A percentile compares a stretch with the other conserved stretches of the same genome.
Evolutionary conservation across 2,888 invertebrate species (phyloP).

Genomic region (Polyommatus iphigenia): DNA sequence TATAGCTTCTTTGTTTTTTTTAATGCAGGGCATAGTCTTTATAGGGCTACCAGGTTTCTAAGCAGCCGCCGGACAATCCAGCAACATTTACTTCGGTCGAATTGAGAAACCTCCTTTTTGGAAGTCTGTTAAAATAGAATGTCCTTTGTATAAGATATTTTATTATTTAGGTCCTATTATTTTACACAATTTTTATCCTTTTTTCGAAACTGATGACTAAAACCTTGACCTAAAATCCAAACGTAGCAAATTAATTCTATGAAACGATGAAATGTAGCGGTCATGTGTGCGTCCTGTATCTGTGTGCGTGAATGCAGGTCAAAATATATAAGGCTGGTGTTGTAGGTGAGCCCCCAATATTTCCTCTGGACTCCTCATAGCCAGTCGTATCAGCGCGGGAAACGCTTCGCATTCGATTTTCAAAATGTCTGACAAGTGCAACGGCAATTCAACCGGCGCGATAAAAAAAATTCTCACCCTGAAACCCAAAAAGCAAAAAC

Average conservation of each 20-base stretch:
- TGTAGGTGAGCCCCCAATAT: background rate
- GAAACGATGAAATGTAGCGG: background rate
- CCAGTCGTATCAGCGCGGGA: background rate
- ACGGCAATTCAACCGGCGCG: background rate
- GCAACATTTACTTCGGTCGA: no score
- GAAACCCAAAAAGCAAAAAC: background rate
- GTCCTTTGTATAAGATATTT: no score
- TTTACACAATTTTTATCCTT: background rate
- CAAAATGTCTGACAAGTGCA: background rate
- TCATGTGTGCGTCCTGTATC: background rate
- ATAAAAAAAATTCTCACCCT: background rate
- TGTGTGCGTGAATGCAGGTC: slow-evolving; percentile 6
- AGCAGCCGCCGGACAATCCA: no score
- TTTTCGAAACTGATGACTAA: background rate
- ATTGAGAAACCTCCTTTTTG: no score
- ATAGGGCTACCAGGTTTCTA: no score
- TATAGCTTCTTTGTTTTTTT: no score
- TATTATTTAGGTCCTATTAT: no score
- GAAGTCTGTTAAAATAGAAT: no score
- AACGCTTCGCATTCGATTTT: background rate
- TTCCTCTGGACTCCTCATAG: background rate
- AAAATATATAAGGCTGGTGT: background rate
- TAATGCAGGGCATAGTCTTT: no score
- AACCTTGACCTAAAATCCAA: background rate
- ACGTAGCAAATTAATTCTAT: background rate